These are phyloP conservation scores for Carlito syrichta DNA, from an alignment of 2,113 vertebrate species.

Conservation along the genomic window DNA sequence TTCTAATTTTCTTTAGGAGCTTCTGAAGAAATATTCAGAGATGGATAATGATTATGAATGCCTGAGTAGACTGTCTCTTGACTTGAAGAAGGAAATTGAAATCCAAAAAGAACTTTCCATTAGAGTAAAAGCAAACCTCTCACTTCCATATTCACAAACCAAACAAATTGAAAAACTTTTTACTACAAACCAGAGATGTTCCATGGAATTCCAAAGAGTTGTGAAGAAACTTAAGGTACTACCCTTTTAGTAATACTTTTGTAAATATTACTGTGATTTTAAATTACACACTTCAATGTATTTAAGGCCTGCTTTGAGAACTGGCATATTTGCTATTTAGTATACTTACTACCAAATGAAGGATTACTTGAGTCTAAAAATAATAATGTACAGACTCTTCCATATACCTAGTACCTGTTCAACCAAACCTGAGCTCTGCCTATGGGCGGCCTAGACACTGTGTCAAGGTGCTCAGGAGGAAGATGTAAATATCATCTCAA, in stretches of 20 bases:
- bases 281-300: not conserved
- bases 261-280: not conserved
- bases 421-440: not conserved
- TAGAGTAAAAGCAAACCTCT: constrained; percentile 64
- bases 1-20: constrained; percentile 76
- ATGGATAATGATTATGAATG: constrained; percentile 49
- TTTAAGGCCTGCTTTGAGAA: not conserved
- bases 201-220: constrained; percentile 70
- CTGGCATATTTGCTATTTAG: not conserved
- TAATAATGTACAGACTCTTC: not conserved
- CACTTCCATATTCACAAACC: not conserved
- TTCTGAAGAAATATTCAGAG: constrained; percentile 76
- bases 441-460: not conserved
- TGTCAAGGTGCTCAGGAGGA: not conserved
- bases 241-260: not conserved
- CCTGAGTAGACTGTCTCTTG: constrained; percentile 69
- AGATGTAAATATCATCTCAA: not conserved
- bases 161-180: constrained; percentile 76
- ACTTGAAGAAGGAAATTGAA: constrained; percentile 73
- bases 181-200: constrained; percentile 69
- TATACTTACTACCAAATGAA: not conserved
- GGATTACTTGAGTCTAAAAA: not conserved
- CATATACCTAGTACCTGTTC: not conserved
- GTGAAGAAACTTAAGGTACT: constrained; percentile 83
- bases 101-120: constrained; percentile 70